Conservation (phyloP, 2,888 invertebrate genomes). For the Papilio demoleus region DNA sequence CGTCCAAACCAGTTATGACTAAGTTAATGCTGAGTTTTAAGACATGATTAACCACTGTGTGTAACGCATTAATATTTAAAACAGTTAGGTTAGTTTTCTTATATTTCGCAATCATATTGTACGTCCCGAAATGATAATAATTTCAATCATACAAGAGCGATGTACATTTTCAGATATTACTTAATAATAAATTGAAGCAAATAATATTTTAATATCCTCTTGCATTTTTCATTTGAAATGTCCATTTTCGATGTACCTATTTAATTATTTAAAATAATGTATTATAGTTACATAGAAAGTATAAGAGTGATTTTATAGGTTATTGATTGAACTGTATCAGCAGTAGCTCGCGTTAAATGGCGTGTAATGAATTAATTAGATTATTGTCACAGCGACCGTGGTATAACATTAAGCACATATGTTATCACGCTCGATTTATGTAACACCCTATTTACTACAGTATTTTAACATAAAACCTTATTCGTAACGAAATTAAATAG, state of each 20-base stretch:
- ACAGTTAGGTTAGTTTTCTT: neutral
- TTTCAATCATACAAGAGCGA: no score
- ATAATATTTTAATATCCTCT: no score
- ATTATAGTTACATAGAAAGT: neutral
- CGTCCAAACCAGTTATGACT: slow-evolving; percentile 28
- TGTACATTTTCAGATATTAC: no score
- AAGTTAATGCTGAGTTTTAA: slow-evolving; percentile 20
- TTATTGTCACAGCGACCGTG: slow-evolving; percentile 30
- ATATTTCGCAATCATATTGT: neutral
- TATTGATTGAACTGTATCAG: slow-evolving; percentile 14
- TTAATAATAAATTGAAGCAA: no score
- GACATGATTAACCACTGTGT: slow-evolving; percentile 24
- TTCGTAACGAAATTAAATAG: neutral
- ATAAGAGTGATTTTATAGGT: slow-evolving; percentile 8
- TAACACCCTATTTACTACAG: slow-evolving; percentile 5
- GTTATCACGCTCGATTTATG: slow-evolving; percentile 26
- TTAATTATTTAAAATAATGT: neutral
- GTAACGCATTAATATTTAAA: slow-evolving; percentile 24
- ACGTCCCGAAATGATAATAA: no score
- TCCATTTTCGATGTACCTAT: no score
- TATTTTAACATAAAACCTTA: neutral
- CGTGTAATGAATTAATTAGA: slow-evolving; percentile 32
- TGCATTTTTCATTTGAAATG: no score
- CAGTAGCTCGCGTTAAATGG: slow-evolving; percentile 17
- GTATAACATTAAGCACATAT: slow-evolving; percentile 24